These are phyloP conservation scores for Saimiri boliviensis DNA, from an alignment of 2,113 vertebrate species.

Conservation along the genomic window DNA sequence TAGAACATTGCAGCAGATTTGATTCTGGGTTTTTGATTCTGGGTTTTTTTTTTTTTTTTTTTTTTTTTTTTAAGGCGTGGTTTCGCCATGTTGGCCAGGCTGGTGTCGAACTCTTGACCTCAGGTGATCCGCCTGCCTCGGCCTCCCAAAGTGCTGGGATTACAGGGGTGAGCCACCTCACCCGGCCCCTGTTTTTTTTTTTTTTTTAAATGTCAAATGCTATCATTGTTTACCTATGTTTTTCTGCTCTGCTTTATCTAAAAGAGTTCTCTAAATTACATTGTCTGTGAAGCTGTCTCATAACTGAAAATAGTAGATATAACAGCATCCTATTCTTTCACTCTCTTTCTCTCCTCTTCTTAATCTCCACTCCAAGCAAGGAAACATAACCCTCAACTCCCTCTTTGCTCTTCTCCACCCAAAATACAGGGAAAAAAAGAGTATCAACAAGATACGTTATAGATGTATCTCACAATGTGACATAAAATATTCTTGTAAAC, in stretches of 20 bases:
- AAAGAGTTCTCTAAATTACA: background rate
- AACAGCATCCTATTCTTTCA: background rate
- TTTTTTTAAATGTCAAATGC: background rate
- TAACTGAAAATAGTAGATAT: no score
- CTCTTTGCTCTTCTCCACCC: background rate
- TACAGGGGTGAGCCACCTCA: no score
- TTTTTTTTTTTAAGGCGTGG: background rate
- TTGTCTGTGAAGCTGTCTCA: background rate
- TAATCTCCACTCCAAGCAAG: background rate
- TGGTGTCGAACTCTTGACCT: no score
- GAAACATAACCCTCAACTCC: background rate
- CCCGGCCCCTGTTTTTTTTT: no score
- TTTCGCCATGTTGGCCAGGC: no score
- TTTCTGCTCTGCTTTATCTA: background rate
- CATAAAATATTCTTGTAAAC: background rate
- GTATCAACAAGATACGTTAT: background rate
- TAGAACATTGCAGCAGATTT: background rate
- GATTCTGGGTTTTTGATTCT: background rate
- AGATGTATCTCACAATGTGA: background rate
- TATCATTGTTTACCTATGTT: background rate
- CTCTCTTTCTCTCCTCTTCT: background rate
- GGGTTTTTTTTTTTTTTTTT: background rate
- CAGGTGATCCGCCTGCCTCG: no score
- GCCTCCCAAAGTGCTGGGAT: no score
- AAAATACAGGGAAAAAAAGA: background rate